Base-by-base conservation (phyloP, 2,797 vertebrate species). In the Melanotaenia boesemani region DNA sequence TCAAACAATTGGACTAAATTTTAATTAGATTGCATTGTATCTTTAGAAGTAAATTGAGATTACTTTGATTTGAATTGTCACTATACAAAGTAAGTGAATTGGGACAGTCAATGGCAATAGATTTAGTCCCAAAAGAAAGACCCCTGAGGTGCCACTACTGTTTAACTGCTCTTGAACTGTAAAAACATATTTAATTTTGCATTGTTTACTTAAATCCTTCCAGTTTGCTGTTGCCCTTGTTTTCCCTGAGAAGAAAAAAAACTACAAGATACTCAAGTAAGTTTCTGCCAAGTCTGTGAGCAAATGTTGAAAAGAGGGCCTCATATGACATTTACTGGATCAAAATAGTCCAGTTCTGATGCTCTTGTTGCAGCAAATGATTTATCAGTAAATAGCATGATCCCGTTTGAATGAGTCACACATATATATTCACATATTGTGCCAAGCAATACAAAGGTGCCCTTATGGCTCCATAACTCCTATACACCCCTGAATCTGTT, bases 391-490 rank as follows among this genome's bases (percentile, higher is more conserved):
- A 82, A 75, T 30, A 73, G 75, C 52, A 70, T 20, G 5, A 48
- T 55, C 24, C 37, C 28, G 24, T 74, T 64, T 79, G 41, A 74
- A 71, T 44, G 55, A 64, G 61, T 82, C 57, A 37, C 46, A 32
- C 63, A 8, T 48, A 18, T 39, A 22, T 15, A 26, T 58, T 60
- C 70, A 44, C 16, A 24, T 6, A 1, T 10, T 5, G 30, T 7
- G 63, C 34, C 39, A 55, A 59, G 41, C 3, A 72, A 72, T 32
- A 61, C 18, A 16, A 11, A 65, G 12, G 18, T 13, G 37, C 72
- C 84, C 77, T 70, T 20, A 32, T 15, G 36, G 16, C 66, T 67
- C 64, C 30, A 65, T 79, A 60, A 82, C 50, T 82, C 60, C 32
- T 37, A 61, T 56, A n/a, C 68, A 57, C 5, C 18, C 55, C 37